These are phyloP conservation scores for Agrilus mali DNA, from an alignment of 2,888 invertebrate species.

Conservation along the genomic window DNA sequence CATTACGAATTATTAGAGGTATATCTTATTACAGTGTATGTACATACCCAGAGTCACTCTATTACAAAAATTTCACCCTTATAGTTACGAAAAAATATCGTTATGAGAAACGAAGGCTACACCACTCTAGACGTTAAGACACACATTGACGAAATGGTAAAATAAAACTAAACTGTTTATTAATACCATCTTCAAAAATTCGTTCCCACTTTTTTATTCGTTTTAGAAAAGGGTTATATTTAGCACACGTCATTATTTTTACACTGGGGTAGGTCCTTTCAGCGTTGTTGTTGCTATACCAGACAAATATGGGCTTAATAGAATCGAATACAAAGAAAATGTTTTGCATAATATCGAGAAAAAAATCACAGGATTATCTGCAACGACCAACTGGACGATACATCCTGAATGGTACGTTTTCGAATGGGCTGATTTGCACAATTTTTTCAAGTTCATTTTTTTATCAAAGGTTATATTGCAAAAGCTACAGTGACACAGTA, in stretches of 20 bases:
- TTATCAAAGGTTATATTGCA: slow-evolving; percentile 12
- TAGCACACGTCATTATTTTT: slow-evolving; percentile 68
- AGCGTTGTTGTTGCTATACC: slow-evolving; percentile 79
- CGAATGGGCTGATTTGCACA: background rate
- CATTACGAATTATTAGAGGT: slow-evolving; percentile 39
- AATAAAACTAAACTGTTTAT: slow-evolving; percentile 15
- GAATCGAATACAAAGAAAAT: slow-evolving; percentile 52
- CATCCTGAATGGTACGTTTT: slow-evolving; percentile 70
- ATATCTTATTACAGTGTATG: slow-evolving; percentile 5
- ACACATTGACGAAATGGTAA: slow-evolving; percentile 79
- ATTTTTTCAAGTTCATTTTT: background rate
- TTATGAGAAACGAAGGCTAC: slow-evolving; percentile 40
- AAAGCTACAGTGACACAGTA: slow-evolving; percentile 8
- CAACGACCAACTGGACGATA: slow-evolving; percentile 56
- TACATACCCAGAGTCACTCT: too few relatives aligned
- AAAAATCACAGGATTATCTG: slow-evolving; percentile 42
- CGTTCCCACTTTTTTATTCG: slow-evolving; percentile 3
- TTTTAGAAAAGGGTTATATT: slow-evolving; percentile 71
- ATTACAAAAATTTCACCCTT: slow-evolving; percentile 13
- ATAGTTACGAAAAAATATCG: slow-evolving; percentile 33
- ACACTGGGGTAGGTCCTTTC: slow-evolving; percentile 71
- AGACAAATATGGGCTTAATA: slow-evolving; percentile 59
- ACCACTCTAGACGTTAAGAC: slow-evolving; percentile 62
- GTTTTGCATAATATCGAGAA: slow-evolving; percentile 34
- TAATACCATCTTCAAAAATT: background rate